Evolutionary conservation across 2,113 vertebrate genomes (phyloP), one percentile per base, ranked within the genome.

Genomic region (Rhineura floridana): DNA sequence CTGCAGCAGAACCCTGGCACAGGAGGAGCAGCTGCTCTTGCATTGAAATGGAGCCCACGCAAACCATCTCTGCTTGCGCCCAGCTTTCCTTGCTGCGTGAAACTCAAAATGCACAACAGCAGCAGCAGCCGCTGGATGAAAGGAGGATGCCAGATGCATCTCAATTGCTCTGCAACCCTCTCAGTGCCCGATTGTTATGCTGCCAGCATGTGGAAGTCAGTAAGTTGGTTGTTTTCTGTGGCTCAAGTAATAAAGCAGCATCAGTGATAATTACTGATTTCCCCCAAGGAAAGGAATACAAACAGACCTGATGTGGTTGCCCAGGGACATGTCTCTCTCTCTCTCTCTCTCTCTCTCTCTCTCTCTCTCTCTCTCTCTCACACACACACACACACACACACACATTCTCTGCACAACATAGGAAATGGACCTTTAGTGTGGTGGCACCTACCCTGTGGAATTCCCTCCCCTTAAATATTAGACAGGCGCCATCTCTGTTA

Each of bases 231-330:
- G 85, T 12, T 81, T 75, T 73, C 42, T 11, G 30, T 73, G 62
- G 52, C 30, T 15, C 30, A 46, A 81, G 28, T 73, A 81, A 81
- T 87, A 73, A 73, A 72, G 67, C 42, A 23, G 11, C 86, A 44
- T 73, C 86, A 81, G 39, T n/a, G 69, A 73, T 81, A 82, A 82
- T 73, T 82, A 48, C 69, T 59, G 78, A 73, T 42, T 63, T 84
- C 52, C 69, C 50, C 25, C 30, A 73, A n/a, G 50, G 50, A 63
- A 73, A 73, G 78, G 25, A 25, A 73, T 17, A 44, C 30, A 73
- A 81, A 87, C 67, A 73, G 33, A 44, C 42, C 67, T 65, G 59
- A 59, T 17, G 42, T 39, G 7, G 9, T 42, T 69, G 76, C n/a
- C 59, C 25, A 25, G n/a, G 6, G 50, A 52, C 42, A 21, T 76